These are phyloP conservation scores for Chamaetylas fuelleborni DNA, from an alignment of 2,113 vertebrate species.

Conservation along the genomic window DNA sequence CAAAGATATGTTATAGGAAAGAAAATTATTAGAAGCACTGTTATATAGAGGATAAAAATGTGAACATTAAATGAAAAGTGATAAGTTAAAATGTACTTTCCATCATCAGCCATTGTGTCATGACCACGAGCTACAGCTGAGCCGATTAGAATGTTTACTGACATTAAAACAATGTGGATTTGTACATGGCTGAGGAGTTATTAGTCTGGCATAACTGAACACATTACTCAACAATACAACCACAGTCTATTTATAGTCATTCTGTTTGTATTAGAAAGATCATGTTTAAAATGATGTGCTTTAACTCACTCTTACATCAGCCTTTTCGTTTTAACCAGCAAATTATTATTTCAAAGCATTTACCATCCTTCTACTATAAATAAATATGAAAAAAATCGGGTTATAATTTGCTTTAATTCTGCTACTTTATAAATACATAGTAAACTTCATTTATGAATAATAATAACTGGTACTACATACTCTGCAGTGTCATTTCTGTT, in stretches of 20 bases:
- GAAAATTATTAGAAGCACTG: not conserved
- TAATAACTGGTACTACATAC: not conserved
- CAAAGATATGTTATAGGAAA: not conserved
- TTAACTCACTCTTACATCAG: slow-evolving; percentile 52
- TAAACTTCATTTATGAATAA: slow-evolving; percentile 2
- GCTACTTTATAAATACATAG: not conserved
- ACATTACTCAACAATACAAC: not conserved
- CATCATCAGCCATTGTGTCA: not conserved
- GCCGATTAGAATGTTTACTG: slow-evolving; percentile 39
- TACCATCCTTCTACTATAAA: slow-evolving; percentile 2
- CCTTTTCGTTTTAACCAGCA: slow-evolving; percentile 41
- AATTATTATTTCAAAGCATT: slow-evolving; percentile 47
- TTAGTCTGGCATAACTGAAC: slow-evolving; percentile 49
- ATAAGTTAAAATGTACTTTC: slow-evolving; percentile 34
- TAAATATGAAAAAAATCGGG: not conserved
- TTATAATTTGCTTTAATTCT: slow-evolving; percentile 31
- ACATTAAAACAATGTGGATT: slow-evolving; percentile 55
- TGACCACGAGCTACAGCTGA: slow-evolving; percentile 48
- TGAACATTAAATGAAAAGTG: not conserved
- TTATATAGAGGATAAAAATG: not conserved
- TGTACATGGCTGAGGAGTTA: not conserved
- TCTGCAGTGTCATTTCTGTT: not conserved
- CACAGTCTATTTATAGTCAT: slow-evolving; percentile 56
- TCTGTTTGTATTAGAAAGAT: slow-evolving; percentile 35
- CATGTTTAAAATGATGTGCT: slow-evolving; percentile 32